A percentile compares a stretch with the other conserved stretches of the same genome.
Evolutionary conservation across 2,797 vertebrate species (phyloP).

Genomic region (Mergus octosetaceus): DNA sequence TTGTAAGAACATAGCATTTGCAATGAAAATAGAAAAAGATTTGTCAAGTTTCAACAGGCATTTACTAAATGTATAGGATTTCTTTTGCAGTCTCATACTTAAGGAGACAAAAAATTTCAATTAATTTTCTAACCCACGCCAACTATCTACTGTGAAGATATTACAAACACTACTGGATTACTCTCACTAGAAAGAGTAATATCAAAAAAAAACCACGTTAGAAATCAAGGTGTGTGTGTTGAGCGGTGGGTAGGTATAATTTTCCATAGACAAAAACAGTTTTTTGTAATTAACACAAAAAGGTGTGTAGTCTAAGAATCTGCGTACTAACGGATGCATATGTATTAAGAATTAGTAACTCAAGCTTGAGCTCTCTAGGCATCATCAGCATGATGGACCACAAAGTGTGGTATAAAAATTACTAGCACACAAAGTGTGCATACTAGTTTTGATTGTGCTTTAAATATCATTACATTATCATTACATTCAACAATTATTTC

Average conservation of each 20-base stretch:
- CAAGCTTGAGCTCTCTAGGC: neutral
- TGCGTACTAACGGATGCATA: neutral
- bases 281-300: neutral
- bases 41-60: neutral
- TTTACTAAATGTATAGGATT: neutral
- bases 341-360: neutral
- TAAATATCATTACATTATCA: neutral
- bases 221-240: neutral
- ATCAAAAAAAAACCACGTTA: neutral
- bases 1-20: neutral
- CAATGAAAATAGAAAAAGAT: neutral
- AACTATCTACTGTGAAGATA: neutral
- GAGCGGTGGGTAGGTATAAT: neutral
- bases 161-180: neutral
- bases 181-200: neutral
- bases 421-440: neutral
- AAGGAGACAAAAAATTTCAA: neutral
- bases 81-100: neutral
- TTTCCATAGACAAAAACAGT: neutral
- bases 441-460: rapidly evolving
- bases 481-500: neutral
- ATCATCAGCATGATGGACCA: neutral
- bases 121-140: neutral
- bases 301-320: neutral
- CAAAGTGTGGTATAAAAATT: neutral